Evolutionary conservation across 2,113 vertebrate species (phyloP), one percentile per base, ranked within the genome.

Genomic region (human (Homo sapiens)): DNA sequence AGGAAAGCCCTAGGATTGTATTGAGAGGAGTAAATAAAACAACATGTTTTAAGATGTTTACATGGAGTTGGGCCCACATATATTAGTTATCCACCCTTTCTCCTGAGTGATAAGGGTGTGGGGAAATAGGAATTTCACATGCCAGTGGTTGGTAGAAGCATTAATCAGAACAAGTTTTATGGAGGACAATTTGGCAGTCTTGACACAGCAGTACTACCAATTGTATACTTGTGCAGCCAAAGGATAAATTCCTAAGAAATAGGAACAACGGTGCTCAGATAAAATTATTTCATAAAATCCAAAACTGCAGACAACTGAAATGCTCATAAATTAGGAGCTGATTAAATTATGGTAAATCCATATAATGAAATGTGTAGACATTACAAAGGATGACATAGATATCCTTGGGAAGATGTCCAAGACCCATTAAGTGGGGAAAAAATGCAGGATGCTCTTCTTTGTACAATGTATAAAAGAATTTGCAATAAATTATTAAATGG

Each of bases 221-320:
- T 66, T 20, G 14, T 80, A 4, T 73, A 25, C 35, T 66, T 78
- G 6, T 82, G 16, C 3, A 96, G 40, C 18, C 20, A 40, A 45
- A 72, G 73, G 50, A 78, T 57, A 76, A 30, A 27, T 78, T 72
- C 48, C n/a, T 70, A 73, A 79, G 68, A 75, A 16, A 9, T 30
- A 48, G 45, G 27, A 79, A 52, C 23, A 43, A 73, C 23, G 48
- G 11, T 59, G 17, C 59, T 79, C 22, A n/a, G 59, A 35, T 61
- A 72, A 78, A 45, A 61, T 59, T 93, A 50, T 96, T 96, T 66
- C 84, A 22, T 50, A 73, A 92, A 85, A 73, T 55, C 30, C 72
- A 8, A 81, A 72, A 55, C 20, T 89, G 9, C 3, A 52, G 72
- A 82, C 43, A 90, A 87, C 48, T 40, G n/a, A 66, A 92, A 80